Base-by-base conservation (phyloP, 2,888 invertebrate genomes). In the Parnassius mnemosyne region DNA sequence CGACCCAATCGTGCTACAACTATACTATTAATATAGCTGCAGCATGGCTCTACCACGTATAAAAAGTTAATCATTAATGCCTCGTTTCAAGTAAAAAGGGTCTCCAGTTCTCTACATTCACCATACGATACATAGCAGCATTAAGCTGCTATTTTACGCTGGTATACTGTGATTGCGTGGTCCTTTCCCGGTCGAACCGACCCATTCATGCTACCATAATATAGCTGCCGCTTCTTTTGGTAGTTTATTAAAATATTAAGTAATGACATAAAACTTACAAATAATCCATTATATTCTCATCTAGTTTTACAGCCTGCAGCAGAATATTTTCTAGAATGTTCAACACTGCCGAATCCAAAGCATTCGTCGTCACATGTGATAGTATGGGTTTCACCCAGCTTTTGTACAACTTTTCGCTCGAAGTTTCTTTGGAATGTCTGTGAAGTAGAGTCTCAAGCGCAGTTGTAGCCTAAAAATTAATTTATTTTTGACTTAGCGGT, bases 301-400 rank as follows among this genome's bases (percentile, higher is more conserved):
- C 74, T 41, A 75, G 44, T 25, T 63, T 74, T 1, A 83, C 75
- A 0, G 83, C 81, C 11, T 71, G 74, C 0, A 76, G 69, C n/a
- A 89, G 71, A 56, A 86, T 62, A 1, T 69, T 71, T 64, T 85
- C 82, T 13, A 86, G 63, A 0, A 77, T 71, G n/a, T 67, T 71
- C 9, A 85, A 72, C 41, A 76, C 76, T 0, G 76, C 25, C 9
- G 77, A 63, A 50, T 79, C 77, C 10, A 72, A 58, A 0, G 59
- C 51, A 41, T 65, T 13, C 3, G 12, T 1, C 3, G 62, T 57
- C 9, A 76, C 78, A 59, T 71, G 68, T 9, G 10, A 16, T 62
- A 84, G 47, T 3, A 79, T 69, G 0, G 80, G 77, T 53, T 20
- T 34, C 3, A 87, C 65, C 83, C 83, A 84, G 41, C 53, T n/a